Evolutionary conservation across 2,113 vertebrate species (phyloP).

Genomic region (Leptosomus discolor): DNA sequence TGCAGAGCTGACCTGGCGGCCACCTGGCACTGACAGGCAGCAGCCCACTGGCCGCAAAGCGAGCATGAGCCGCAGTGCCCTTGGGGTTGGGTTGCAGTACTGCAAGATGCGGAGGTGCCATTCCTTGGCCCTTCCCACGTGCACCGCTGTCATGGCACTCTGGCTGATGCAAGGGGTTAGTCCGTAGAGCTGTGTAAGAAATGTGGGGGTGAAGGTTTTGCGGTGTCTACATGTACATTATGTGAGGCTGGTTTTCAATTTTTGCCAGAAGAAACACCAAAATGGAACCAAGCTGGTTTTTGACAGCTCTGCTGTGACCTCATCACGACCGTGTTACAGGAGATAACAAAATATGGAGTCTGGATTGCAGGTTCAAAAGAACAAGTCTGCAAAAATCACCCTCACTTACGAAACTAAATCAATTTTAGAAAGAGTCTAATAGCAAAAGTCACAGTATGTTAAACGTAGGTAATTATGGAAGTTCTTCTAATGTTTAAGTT

Average conservation of each 20-base stretch:
- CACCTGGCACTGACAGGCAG: background rate
- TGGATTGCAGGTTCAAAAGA: background rate
- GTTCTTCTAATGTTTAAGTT: background rate
- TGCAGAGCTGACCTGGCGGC: background rate
- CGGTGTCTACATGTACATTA: accelerated
- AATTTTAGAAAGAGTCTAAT: background rate
- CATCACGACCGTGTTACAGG: accelerated
- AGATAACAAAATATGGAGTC: background rate
- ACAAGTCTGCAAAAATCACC: background rate
- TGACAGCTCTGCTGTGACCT: background rate
- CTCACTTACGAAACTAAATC: background rate
- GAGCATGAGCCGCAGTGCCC: too few relatives aligned
- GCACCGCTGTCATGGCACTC: accelerated
- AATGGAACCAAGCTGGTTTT: background rate
- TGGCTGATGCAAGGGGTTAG: accelerated
- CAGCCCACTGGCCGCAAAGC: too few relatives aligned
- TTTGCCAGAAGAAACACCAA: background rate
- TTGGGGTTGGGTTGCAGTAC: accelerated
- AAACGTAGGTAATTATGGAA: background rate
- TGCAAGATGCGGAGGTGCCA: accelerated
- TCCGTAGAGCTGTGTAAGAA: background rate
- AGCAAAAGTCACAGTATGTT: background rate
- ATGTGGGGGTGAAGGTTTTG: accelerated
- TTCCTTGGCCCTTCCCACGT: accelerated
- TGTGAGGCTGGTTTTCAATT: background rate